These are phyloP conservation scores for Venustaconcha ellipsiformis DNA, from an alignment of 1,140 invertebrate genomes.

Conservation along the genomic window DNA sequence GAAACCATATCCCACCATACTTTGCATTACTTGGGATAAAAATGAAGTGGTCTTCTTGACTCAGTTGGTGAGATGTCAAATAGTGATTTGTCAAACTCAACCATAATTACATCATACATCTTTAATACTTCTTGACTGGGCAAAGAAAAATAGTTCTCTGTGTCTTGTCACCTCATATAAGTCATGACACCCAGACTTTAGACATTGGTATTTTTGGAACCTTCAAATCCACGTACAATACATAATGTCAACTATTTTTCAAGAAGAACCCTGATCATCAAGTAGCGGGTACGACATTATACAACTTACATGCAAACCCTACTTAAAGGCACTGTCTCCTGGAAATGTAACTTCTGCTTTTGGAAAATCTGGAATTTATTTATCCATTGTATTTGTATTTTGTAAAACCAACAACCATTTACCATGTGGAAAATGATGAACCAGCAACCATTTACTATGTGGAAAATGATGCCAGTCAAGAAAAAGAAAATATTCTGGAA, in stretches of 20 bases:
- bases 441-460: too few relatives aligned
- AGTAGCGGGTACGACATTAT: too few relatives aligned
- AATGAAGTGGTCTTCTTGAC: neutral
- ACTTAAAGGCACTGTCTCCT: too few relatives aligned
- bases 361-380: too few relatives aligned
- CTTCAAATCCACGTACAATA: conserved; percentile 26
- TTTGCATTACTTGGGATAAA: neutral
- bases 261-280: neutral
- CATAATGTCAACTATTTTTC: conserved; percentile 6
- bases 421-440: too few relatives aligned
- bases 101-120: conserved; percentile 64
- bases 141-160: conserved; percentile 31
- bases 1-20: neutral
- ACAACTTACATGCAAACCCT: too few relatives aligned
- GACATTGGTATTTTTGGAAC: conserved; percentile 38
- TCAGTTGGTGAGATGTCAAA: conserved; percentile 19
- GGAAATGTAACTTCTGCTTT: too few relatives aligned
- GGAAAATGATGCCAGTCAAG: too few relatives aligned
- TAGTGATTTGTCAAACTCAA: conserved; percentile 14
- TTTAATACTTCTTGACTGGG: conserved; percentile 39
- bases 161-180: conserved; percentile 43
- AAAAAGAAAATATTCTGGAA: too few relatives aligned
- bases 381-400: too few relatives aligned
- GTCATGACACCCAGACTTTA: conserved; percentile 32
- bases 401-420: too few relatives aligned